Evolutionary conservation across 2,797 vertebrate genomes (phyloP), one percentile per base, ranked within the genome.

Genomic region (Pipistrellus kuhlii): DNA sequence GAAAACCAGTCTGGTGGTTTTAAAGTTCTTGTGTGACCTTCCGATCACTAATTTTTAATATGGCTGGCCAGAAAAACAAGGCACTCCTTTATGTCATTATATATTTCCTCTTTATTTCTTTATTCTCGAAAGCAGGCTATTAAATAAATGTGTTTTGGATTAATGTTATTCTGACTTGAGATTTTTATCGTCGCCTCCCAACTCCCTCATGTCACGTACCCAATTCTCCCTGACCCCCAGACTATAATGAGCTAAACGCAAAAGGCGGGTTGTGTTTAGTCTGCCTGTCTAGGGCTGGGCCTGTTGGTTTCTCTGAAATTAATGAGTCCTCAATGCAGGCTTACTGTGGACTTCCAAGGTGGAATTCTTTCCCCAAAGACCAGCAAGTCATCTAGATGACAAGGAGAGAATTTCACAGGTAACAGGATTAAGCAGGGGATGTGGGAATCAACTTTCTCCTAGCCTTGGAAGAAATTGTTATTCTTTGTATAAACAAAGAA

Each of bases 101-200:
- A 38, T 66, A 92, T 30, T 78, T 95, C 73, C 93, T 66, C 76
- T 88, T 78, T 78, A 86, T 83, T 38, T 75, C 62, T 85, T 81
- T 92, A 48, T 41, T 66, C n/a, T 64, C 38, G 64, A 83, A 92
- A 90, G 46, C 25, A 57, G 78, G 62, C 72, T 80, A 64, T 90
- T 71, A 82, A 94, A 71, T 88, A 51, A 86, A 82, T 90, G 86
- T 68, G 94, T 64, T 78, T 82, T 92, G 32, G 85, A 84, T 93
- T 88, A 92, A 30, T 46, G 57, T 55, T 76, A 94, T 48, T 88
- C 69, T 85, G 88, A 88, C n/a, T n/a, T 57, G 30, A 86, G 57
- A 92, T 78, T 83, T 78, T 84, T 88, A 66, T 88, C 85, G 35
- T 9, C 48, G 83, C 4, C 55, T 92, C 46, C 8, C 35, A 32